A percentile compares a stretch with the other conserved stretches of the same genome.
phyloP scores from a whole-genome alignment of 2,113 vertebrate genomes.

The Capricornis sumatraensis region DNA sequence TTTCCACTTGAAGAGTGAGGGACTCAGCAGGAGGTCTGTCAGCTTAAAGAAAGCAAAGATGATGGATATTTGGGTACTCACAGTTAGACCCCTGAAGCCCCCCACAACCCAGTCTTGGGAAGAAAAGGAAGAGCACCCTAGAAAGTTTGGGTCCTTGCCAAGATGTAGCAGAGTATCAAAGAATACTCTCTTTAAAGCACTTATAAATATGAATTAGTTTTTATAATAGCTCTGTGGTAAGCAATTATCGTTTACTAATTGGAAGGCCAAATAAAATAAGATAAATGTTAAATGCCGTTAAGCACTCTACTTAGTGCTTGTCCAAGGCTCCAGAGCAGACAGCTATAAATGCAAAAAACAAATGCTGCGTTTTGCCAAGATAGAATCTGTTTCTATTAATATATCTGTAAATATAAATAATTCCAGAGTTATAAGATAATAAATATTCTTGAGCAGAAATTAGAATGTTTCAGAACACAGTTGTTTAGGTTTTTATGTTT shows the following conservation, averaged over 20 bases:
- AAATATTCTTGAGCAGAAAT: neutral
- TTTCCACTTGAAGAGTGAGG: neutral
- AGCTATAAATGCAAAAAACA: neutral
- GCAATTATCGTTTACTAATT: slow-evolving; percentile 45
- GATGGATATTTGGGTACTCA: neutral
- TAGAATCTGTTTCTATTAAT: neutral
- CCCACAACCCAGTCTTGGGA: neutral
- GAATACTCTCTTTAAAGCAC: slow-evolving; percentile 36
- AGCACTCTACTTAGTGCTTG: neutral
- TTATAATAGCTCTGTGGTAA: slow-evolving; percentile 32
- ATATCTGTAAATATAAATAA: neutral
- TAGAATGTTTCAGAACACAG: slow-evolving; percentile 23
- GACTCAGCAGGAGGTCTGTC: neutral
- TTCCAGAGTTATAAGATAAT: slow-evolving; percentile 10
- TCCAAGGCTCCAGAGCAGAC: neutral
- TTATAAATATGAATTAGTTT: slow-evolving; percentile 33
- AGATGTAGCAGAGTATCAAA: slow-evolving; percentile 9
- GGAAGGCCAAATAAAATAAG: slow-evolving; percentile 24
- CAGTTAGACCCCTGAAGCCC: neutral
- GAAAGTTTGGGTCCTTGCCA: neutral
- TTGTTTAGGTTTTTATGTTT: slow-evolving; percentile 17
- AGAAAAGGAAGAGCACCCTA: neutral
- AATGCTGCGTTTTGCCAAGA: slow-evolving; percentile 1
- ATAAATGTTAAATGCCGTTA: slow-evolving; percentile 42
- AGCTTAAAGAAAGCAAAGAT: neutral